Percentiles rank a stretch among this genome's conserved stretches.
phyloP scores from a whole-genome alignment of 2,113 vertebrate species.

The Echinops telfairi region DNA sequence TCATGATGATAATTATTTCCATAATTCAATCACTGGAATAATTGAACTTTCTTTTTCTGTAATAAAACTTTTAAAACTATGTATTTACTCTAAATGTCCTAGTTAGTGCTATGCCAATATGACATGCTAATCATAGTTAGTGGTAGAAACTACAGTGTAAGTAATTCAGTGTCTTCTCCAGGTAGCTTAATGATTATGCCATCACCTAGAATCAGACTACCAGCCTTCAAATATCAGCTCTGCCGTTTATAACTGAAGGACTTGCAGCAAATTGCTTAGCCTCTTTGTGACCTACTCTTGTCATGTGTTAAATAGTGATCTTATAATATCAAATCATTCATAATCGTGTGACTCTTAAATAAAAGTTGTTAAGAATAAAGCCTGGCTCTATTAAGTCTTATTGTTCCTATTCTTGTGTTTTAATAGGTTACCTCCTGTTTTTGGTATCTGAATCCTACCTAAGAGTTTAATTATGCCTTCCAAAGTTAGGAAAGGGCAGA shows the following conservation, averaged over 20 bases:
- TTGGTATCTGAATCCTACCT: not conserved
- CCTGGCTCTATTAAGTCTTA: not conserved
- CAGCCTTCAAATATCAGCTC: not conserved
- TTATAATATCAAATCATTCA: not conserved
- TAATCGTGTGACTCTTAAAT: conserved; percentile 16
- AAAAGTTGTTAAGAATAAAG: conserved; percentile 49
- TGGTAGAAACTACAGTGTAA: conserved; percentile 12
- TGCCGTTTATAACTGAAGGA: not conserved
- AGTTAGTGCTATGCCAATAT: not conserved
- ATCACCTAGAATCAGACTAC: not conserved
- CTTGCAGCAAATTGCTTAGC: not conserved
- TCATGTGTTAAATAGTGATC: not conserved
- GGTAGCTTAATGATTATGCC: too few relatives aligned
- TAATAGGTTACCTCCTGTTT: not conserved
- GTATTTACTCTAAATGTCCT: not conserved
- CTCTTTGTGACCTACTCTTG: conserved; percentile 11
- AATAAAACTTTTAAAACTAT: not conserved
- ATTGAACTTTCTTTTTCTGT: conserved; percentile 28
- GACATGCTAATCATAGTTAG: not conserved
- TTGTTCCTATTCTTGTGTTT: not conserved
- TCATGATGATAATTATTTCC: not conserved
- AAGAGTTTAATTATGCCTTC: conserved; percentile 59
- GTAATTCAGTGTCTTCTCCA: not conserved
- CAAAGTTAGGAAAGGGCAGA: not conserved
- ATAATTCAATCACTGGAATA: not conserved